Evolutionary conservation across 2,113 vertebrate genomes (phyloP).

Genomic region (Zootoca vivipara): DNA sequence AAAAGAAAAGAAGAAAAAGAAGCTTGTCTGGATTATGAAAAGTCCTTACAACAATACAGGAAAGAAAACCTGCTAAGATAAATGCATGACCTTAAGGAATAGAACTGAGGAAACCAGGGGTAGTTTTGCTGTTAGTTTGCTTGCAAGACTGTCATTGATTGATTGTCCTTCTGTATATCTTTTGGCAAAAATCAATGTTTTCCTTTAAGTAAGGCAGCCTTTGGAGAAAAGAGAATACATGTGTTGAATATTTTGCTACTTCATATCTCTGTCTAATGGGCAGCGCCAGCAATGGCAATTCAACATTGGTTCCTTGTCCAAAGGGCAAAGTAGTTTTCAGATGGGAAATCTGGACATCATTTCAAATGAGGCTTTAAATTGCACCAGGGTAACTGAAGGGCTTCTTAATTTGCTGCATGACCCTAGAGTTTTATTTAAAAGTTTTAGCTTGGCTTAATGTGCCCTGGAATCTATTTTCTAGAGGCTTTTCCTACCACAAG

Average conservation of each 20-base stretch:
- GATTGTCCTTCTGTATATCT: conserved; percentile 57
- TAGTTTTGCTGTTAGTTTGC: conserved; percentile 35
- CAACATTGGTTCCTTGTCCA: conserved; percentile 18
- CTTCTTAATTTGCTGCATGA: not conserved
- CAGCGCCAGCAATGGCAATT: conserved; percentile 12
- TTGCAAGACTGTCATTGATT: conserved; percentile 58
- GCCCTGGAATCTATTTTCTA: not conserved
- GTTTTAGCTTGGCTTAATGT: not conserved
- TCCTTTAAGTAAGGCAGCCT: conserved; percentile 50
- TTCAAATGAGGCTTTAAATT: conserved; percentile 8
- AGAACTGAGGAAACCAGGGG: conserved; percentile 15
- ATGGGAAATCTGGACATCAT: not conserved
- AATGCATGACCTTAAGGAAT: conserved; percentile 40
- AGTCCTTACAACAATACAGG: not conserved
- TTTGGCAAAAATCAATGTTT: conserved; percentile 62
- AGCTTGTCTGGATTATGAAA: not conserved
- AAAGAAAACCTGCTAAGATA: conserved; percentile 24
- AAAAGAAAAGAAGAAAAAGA: not conserved
- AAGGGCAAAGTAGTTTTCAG: not conserved
- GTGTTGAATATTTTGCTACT: conserved; percentile 50
- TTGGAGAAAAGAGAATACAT: conserved; percentile 42
- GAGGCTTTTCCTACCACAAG: not conserved
- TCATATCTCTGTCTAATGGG: conserved; percentile 7
- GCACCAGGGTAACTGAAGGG: not conserved
- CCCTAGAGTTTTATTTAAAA: not conserved